Percentiles rank a stretch among this genome's conserved stretches.
Evolutionary conservation across 2,888 invertebrate species (phyloP).

Genomic region (Lypha dubia): DNA sequence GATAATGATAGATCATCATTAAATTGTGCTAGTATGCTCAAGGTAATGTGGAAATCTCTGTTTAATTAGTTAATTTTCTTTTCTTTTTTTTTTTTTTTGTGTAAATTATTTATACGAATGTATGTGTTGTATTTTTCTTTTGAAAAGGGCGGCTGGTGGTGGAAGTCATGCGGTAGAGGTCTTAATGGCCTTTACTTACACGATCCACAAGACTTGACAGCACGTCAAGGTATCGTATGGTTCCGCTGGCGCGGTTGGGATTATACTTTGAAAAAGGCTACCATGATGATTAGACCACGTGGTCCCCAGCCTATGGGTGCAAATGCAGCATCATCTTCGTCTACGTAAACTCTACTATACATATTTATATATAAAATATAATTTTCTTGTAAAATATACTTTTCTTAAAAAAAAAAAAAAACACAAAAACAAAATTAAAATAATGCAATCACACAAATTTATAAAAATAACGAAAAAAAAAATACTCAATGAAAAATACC

Average conservation of each 20-base stretch:
- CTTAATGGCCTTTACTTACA: conserved; percentile 94
- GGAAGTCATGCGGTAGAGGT: conserved; percentile 96
- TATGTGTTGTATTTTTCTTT: background rate
- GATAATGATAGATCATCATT: conserved; percentile 95
- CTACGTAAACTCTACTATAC: conserved; percentile 36
- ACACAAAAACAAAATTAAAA: conserved; percentile 12
- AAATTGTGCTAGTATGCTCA: conserved; percentile 96
- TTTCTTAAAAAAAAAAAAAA: conserved; percentile 31
- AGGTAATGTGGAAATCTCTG: conserved; percentile 81
- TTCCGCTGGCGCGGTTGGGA: conserved; percentile 98
- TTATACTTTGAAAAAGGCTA: conserved; percentile 94
- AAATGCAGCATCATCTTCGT: conserved; percentile 75
- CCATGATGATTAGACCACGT: conserved; percentile 95
- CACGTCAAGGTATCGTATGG: conserved; percentile 96
- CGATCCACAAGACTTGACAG: conserved; percentile 94
- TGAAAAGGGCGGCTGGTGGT: conserved; percentile 95
- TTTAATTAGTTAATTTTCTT: background rate
- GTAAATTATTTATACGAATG: too few species aligned
- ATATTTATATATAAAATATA: conserved; percentile 34
- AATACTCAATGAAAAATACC: conserved; percentile 44
- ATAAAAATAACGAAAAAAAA: conserved; percentile 2
- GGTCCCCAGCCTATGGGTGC: conserved; percentile 79
- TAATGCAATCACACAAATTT: background rate
- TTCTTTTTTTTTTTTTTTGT: background rate
- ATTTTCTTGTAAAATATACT: conserved; percentile 52